A percentile compares a stretch with the other conserved stretches of the same genome.
These are phyloP conservation scores for Epicampocera succincta DNA, from an alignment of 2,888 invertebrate genomes.

Conservation along the genomic window DNA sequence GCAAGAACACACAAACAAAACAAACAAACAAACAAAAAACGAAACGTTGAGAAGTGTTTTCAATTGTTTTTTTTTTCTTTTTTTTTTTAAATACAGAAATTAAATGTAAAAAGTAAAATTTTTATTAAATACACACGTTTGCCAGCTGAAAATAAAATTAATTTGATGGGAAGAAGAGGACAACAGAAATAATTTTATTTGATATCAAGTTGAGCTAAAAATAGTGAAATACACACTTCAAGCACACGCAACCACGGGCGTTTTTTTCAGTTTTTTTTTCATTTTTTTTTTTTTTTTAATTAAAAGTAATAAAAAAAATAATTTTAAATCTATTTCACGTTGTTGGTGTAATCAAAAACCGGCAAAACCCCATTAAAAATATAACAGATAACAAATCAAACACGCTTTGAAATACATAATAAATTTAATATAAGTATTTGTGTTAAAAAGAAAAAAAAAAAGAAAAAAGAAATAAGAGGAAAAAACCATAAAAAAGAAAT, in stretches of 20 bases:
- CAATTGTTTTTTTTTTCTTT: not conserved
- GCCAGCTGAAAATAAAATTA: conserved; percentile 10
- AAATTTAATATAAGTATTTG: conserved; percentile 3
- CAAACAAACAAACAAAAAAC: not conserved
- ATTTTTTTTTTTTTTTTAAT: no score
- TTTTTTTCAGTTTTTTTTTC: no score
- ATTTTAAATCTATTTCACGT: conserved; percentile 9
- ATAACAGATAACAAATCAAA: conserved; percentile 32
- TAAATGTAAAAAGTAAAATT: no score
- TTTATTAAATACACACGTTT: no score
- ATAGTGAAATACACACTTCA: conserved; percentile 16
- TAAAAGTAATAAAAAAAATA: conserved; percentile 6
- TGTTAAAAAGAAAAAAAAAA: conserved; percentile 1
- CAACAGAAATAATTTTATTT: conserved; percentile 8
- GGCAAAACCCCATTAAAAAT: conserved; percentile 30
- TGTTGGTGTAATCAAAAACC: conserved; percentile 37
- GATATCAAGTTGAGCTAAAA: conserved; percentile 21
- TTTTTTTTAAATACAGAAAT: not conserved
- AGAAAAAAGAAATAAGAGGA: not conserved
- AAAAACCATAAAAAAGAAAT: not conserved
- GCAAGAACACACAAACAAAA: not conserved
- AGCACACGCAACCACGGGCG: not conserved
- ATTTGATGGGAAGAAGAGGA: conserved; percentile 10
- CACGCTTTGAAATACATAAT: conserved; percentile 20
- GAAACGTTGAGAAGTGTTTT: not conserved